phyloP scores from a whole-genome alignment of 2,113 vertebrate genomes.

The Ornithorhynchus anatinus region DNA sequence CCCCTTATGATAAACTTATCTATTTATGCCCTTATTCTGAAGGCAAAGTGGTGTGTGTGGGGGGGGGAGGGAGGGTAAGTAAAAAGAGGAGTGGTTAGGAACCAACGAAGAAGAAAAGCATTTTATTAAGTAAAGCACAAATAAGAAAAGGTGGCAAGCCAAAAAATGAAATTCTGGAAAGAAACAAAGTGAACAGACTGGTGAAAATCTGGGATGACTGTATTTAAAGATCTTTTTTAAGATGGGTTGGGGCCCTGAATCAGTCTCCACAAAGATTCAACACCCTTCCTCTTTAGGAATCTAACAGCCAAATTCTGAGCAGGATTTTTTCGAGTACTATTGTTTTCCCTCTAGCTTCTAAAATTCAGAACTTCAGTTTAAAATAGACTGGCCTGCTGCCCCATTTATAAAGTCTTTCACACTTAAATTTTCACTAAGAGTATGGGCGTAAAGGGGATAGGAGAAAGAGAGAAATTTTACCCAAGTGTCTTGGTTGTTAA shows the following conservation, averaged over 20 bases:
- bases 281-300: constrained; percentile 17
- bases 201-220: too few relatives aligned
- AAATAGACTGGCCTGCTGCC: constrained; percentile 17
- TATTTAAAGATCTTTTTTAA: background rate
- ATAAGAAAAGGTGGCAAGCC: too few relatives aligned
- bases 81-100: too few relatives aligned
- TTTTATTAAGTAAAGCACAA: too few relatives aligned
- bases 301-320: background rate
- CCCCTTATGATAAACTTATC: too few relatives aligned
- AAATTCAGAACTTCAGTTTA: background rate
- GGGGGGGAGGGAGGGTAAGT: too few relatives aligned
- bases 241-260: background rate
- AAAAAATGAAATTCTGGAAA: too few relatives aligned
- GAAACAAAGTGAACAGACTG: too few relatives aligned
- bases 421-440: background rate
- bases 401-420: constrained; percentile 4
- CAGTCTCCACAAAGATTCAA: background rate
- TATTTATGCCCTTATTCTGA: too few relatives aligned
- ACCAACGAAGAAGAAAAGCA: too few relatives aligned
- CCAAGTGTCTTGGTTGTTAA: constrained; percentile 6
- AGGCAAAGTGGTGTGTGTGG: too few relatives aligned
- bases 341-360: background rate
- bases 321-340: constrained; percentile 13
- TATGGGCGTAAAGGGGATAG: background rate
- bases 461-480: constrained; percentile 16